Base-by-base conservation (phyloP, 2,113 vertebrate genomes). In the Camelus bactrianus region DNA sequence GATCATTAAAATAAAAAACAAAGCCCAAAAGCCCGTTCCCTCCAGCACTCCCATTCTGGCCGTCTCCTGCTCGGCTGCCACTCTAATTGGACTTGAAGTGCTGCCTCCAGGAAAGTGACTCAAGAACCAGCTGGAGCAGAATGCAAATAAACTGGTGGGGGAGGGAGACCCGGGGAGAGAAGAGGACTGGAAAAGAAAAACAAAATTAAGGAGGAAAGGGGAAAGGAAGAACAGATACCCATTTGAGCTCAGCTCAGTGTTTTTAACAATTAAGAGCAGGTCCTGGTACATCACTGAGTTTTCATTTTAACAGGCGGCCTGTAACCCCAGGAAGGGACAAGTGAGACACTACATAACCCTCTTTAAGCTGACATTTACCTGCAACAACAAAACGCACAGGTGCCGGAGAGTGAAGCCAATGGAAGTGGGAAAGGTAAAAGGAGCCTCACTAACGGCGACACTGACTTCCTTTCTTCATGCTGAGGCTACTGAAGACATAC, bases 91-190 rank as follows among this genome's bases (percentile, higher is more conserved):
- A 96, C 95, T 86, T 91, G 91, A 96, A 97, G 94, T 92, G 93
- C 94, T 90, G 97, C 97, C 96, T 97, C 96, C 91, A 97, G 94
- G 96, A 96, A 97, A 96, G 95, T 96, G 96, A 97, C 97, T 96
- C 95, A 97, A 85, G 95, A 92, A 82, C 91, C 88, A 97, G 96
- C 95, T 97, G 96, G 94, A 97, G 91, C 89, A 89, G 86, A 98
- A 96, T 0, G 0, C 1, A 84, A 96, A 92, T 97, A 95, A 95
- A 83, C 58, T 38, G 26, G 64, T 42, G 79, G 95, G 93, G 90
- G 32, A 81, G 98, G 95, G 91, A 84, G 85, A 9, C 48, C 0
- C 0, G 38, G 24, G 16, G 70, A 80, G 42, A 50, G 70, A 91
- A 73, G 83, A 93, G 85, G 46, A 75, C 2, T 42, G 81, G 22